phyloP scores from a whole-genome alignment of 2,888 invertebrate species.

The Meloe dianella region DNA sequence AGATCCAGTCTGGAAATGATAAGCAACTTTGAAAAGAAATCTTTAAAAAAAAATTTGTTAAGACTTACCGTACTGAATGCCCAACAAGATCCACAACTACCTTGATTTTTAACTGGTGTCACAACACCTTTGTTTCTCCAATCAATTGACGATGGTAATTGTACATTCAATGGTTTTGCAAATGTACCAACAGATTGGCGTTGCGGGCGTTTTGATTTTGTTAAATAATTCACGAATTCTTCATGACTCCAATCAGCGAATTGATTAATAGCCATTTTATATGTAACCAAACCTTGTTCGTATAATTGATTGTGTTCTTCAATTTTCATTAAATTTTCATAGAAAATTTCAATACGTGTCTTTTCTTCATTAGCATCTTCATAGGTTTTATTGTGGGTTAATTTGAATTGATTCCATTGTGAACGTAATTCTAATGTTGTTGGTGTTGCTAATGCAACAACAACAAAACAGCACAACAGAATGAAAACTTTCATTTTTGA shows the following conservation, averaged over 20 bases:
- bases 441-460: neutral
- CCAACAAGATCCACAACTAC: neutral
- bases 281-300: conserved; percentile 32
- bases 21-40: neutral
- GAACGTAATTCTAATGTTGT: neutral
- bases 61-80: neutral
- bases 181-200: neutral
- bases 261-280: conserved; percentile 50
- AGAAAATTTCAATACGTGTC: conserved; percentile 9
- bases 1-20: neutral
- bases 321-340: conserved; percentile 34
- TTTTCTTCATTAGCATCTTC: neutral
- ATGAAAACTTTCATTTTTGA: neutral
- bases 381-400: neutral
- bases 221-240: neutral
- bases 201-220: neutral
- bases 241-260: conserved; percentile 1
- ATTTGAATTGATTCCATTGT: neutral
- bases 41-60: no score
- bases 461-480: neutral
- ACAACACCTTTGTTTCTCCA: neutral
- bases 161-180: neutral
- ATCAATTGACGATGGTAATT: neutral
- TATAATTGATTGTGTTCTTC: conserved; percentile 35
- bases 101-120: neutral